Evolutionary conservation across 2,113 vertebrate genomes (phyloP).

Genomic region (Sebastes schlegelii): DNA sequence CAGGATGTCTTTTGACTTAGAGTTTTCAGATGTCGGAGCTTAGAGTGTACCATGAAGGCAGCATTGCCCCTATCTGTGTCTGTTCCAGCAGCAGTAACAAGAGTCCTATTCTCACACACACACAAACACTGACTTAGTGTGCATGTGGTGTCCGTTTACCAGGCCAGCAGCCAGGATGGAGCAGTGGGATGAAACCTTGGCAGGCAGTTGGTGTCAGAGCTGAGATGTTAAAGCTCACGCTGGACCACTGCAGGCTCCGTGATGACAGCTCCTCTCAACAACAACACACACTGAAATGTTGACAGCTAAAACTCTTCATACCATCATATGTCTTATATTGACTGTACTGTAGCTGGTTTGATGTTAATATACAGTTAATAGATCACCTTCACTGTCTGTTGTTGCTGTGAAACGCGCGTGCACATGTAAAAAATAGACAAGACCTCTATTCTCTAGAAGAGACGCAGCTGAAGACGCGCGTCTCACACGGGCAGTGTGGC

Average conservation of each 20-base stretch:
- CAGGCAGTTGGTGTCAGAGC: slow-evolving; percentile 21
- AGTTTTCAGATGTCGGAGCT: not conserved
- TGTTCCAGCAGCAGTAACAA: slow-evolving; percentile 42
- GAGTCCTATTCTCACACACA: slow-evolving; percentile 52
- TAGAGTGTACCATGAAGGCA: slow-evolving; percentile 5
- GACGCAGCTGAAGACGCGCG: too few relatives aligned
- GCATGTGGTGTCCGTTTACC: slow-evolving; percentile 57
- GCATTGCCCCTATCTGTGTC: slow-evolving; percentile 1
- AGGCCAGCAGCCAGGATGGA: not conserved
- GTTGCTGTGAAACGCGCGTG: too few relatives aligned
- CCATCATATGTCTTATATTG: not conserved
- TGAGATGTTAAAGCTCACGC: not conserved
- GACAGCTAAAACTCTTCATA: not conserved
- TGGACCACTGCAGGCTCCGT: not conserved
- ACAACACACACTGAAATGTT: not conserved
- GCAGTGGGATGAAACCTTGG: slow-evolving; percentile 21
- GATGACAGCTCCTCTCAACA: not conserved
- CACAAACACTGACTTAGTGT: slow-evolving; percentile 1
- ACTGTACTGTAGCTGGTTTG: too few relatives aligned
- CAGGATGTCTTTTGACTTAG: not conserved
- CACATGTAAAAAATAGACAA: too few relatives aligned
- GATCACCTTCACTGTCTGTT: too few relatives aligned
- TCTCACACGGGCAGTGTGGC: too few relatives aligned
- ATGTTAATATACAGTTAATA: too few relatives aligned
- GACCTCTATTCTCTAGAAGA: too few relatives aligned